phyloP scores from a whole-genome alignment of 2,797 vertebrate genomes.

The Petrocephalus sullivani region DNA sequence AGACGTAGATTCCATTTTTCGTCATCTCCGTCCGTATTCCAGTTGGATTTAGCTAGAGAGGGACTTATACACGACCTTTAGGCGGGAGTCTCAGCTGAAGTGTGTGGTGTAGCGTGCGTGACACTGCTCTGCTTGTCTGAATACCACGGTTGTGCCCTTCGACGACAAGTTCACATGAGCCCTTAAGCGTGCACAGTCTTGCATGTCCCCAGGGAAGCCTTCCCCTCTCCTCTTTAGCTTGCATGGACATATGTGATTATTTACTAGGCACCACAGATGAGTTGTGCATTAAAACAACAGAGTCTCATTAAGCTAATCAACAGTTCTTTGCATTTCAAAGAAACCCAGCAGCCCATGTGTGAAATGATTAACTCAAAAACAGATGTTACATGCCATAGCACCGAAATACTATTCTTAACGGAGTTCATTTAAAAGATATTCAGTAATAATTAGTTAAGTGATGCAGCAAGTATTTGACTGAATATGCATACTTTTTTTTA shows the following conservation, averaged over 20 bases:
- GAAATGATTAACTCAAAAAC: slow-evolving; percentile 13
- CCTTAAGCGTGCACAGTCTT: neutral
- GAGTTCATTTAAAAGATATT: neutral
- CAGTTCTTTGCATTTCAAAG: slow-evolving; percentile 10
- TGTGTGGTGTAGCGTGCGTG: neutral
- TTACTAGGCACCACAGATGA: slow-evolving; percentile 15
- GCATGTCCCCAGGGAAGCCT: neutral
- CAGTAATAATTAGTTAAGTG: slow-evolving; percentile 1
- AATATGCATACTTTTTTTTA: neutral
- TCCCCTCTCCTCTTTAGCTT: slow-evolving; percentile 14
- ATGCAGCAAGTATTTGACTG: neutral
- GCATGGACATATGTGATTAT: slow-evolving; percentile 19
- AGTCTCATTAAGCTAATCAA: slow-evolving; percentile 23
- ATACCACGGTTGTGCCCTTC: neutral
- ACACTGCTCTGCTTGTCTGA: neutral
- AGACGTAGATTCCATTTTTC: neutral
- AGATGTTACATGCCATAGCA: slow-evolving; percentile 2
- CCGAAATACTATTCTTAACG: neutral
- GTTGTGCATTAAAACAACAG: slow-evolving; percentile 14
- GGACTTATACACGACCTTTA: neutral
- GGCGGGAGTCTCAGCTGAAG: neutral
- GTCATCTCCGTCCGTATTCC: neutral
- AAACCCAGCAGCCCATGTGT: neutral
- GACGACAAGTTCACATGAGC: neutral
- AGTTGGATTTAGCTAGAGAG: neutral